These are phyloP conservation scores for Ferrisia virgata DNA, from an alignment of 2,888 invertebrate species.

Conservation along the genomic window DNA sequence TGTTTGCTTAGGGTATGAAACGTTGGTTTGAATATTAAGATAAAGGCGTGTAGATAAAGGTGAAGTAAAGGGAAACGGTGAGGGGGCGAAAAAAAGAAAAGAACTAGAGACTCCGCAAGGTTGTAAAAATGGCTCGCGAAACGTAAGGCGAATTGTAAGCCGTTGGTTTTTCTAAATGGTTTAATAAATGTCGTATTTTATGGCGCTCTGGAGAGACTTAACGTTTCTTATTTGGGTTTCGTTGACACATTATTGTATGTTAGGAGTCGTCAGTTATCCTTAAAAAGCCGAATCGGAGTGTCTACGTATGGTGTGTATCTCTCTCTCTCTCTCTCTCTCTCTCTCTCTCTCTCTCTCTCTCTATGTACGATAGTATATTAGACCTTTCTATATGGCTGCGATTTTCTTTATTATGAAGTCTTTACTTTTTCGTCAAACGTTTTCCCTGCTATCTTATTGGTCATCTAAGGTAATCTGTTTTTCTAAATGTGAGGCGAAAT, in stretches of 20 bases:
- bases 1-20: constrained; percentile 21
- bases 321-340: no score
- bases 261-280: constrained; percentile 28
- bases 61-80: neutral
- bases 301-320: neutral
- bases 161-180: constrained; percentile 28
- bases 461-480: neutral
- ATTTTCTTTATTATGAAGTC: neutral
- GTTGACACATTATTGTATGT: constrained; percentile 23
- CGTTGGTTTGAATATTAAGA: constrained; percentile 28
- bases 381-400: neutral
- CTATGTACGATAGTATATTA: no score
- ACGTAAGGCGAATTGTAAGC: constrained; percentile 12
- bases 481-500: neutral
- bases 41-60: neutral
- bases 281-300: neutral
- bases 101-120: neutral
- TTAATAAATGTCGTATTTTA: constrained; percentile 26
- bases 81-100: neutral
- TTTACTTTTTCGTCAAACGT: neutral
- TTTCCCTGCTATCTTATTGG: neutral
- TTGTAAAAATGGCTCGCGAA: constrained; percentile 25
- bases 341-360: no score
- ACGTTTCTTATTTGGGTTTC: constrained; percentile 30
- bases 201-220: constrained; percentile 28